A percentile compares a stretch with the other conserved stretches of the same genome.
Evolutionary conservation across 2,113 vertebrate genomes (phyloP).

Genomic region (Symphodus melops): DNA sequence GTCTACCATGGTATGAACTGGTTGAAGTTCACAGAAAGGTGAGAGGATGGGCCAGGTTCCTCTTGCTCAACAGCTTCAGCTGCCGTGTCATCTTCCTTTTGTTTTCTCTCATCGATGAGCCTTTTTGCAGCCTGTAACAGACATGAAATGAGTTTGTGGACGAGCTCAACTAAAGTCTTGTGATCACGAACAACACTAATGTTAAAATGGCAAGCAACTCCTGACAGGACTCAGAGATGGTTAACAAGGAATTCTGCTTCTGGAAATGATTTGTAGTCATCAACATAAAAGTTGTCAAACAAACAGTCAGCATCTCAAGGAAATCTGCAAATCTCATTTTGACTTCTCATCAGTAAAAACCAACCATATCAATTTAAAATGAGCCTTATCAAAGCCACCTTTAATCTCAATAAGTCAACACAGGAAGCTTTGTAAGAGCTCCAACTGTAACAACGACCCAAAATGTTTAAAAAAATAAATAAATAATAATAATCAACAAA

Average conservation of each 20-base stretch:
- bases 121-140: conserved; percentile 61
- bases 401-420: background rate
- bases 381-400: background rate
- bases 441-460: too few species aligned
- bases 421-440: too few species aligned
- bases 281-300: too few species aligned
- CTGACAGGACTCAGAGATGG: background rate
- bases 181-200: background rate
- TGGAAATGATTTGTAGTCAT: too few species aligned
- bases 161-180: too few species aligned
- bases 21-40: background rate
- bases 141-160: background rate
- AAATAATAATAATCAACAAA: too few species aligned
- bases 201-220: background rate
- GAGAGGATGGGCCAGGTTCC: background rate
- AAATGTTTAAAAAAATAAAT: too few species aligned
- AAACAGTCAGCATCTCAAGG: too few species aligned
- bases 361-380: background rate
- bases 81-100: background rate
- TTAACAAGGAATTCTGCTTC: too few species aligned
- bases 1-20: conserved; percentile 12
- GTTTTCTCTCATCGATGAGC: conserved; percentile 21
- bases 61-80: conserved; percentile 7
- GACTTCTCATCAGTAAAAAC: too few species aligned
- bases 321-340: too few species aligned